A percentile compares a stretch with the other conserved stretches of the same genome.
Conservation (phyloP, 2,113 vertebrate genomes). For the Taxidea taxus region DNA sequence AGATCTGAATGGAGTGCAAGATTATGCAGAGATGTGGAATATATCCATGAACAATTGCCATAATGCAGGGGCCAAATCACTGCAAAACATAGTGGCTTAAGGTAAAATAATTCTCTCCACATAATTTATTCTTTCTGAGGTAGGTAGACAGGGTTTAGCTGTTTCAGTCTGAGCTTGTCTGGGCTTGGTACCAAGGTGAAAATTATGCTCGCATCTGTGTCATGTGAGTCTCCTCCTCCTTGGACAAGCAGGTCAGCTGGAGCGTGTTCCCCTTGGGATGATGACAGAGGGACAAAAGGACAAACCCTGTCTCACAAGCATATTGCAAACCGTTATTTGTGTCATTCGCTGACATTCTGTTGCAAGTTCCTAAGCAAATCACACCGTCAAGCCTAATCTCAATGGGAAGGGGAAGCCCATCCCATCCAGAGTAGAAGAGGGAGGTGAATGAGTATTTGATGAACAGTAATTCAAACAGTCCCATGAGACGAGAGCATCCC, state of each 20-base stretch:
- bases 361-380: neutral
- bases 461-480: neutral
- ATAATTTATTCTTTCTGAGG: neutral
- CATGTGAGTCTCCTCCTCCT: neutral
- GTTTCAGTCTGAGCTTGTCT: neutral
- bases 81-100: neutral
- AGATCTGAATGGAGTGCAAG: neutral
- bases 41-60: neutral
- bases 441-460: neutral
- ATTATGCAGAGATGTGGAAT: neutral
- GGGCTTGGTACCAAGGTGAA: neutral
- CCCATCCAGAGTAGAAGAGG: neutral
- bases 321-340: neutral
- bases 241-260: neutral
- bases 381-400: neutral
- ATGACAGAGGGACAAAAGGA: neutral
- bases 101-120: neutral
- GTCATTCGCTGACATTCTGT: neutral
- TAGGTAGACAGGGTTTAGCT: neutral
- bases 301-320: neutral
- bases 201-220: neutral
- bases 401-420: neutral
- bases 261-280: too few species aligned
- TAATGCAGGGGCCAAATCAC: neutral
- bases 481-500: neutral